Evolutionary conservation across 2,797 vertebrate species (phyloP).

Genomic region (Cryptoprocta ferox): DNA sequence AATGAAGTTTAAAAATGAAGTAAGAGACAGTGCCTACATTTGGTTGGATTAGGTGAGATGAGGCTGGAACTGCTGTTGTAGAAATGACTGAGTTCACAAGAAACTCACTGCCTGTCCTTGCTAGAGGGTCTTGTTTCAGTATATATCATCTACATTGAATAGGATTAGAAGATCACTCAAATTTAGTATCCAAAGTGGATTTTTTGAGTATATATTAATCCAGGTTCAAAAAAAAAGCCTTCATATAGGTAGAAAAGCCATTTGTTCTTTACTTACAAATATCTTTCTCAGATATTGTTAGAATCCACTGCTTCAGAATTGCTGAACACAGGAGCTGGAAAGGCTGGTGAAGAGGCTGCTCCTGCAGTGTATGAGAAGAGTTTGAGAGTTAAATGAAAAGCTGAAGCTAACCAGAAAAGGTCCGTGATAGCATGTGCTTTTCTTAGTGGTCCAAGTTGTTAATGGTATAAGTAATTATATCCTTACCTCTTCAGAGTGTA

Average conservation of each 20-base stretch:
- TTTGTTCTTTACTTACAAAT: background rate
- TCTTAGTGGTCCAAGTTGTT: background rate
- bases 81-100: background rate
- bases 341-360: background rate
- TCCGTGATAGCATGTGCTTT: background rate
- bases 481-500: background rate
- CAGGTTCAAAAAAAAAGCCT: background rate
- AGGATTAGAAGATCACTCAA: background rate
- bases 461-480: background rate
- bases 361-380: background rate
- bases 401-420: background rate
- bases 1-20: background rate
- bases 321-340: background rate
- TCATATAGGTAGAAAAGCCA: background rate
- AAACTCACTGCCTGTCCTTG: background rate
- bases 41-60: background rate
- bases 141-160: background rate
- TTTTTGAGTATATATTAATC: constrained; percentile 36
- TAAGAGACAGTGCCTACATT: background rate
- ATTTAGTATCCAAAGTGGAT: constrained; percentile 24
- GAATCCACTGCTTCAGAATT: constrained; percentile 3
- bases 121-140: background rate
- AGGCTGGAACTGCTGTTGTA: background rate
- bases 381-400: constrained; percentile 4
- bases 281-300: constrained; percentile 19